These are phyloP conservation scores for Brevipalpus yothersi DNA, from an alignment of 1,140 invertebrate genomes.

Conservation along the genomic window DNA sequence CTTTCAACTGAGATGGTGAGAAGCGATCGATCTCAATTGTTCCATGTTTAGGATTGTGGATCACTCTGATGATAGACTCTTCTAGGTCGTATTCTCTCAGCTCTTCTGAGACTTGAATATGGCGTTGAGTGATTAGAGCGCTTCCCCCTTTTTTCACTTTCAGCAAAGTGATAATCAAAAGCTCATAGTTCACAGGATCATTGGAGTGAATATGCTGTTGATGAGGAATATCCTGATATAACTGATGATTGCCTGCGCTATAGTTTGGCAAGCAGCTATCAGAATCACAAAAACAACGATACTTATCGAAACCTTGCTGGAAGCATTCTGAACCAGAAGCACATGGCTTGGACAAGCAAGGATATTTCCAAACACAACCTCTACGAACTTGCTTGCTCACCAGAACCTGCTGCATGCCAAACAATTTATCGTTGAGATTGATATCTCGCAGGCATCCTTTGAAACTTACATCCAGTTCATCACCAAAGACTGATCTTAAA, in stretches of 20 bases:
- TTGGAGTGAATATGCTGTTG: not conserved
- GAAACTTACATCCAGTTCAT: slow-evolving; percentile 17
- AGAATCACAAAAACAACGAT: slow-evolving; percentile 51
- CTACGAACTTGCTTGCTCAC: slow-evolving; percentile 45
- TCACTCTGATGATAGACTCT: not conserved
- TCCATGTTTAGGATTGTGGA: not conserved
- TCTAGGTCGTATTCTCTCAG: slow-evolving; percentile 26
- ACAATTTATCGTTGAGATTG: slow-evolving; percentile 33
- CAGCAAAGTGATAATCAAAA: slow-evolving; percentile 18
- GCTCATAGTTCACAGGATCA: not conserved
- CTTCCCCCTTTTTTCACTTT: slow-evolving; percentile 19
- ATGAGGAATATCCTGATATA: not conserved
- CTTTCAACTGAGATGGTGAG: slow-evolving; percentile 14
- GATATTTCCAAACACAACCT: slow-evolving; percentile 60
- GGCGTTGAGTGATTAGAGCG: slow-evolving; percentile 17
- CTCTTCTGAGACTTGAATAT: slow-evolving; percentile 40
- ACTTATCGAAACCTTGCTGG: slow-evolving; percentile 52
- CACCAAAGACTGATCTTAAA: slow-evolving; percentile 21
- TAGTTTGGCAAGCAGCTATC: slow-evolving; percentile 4
- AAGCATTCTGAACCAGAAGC: slow-evolving; percentile 39
- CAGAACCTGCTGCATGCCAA: slow-evolving; percentile 38
- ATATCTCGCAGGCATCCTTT: slow-evolving; percentile 41
- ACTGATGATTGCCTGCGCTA: not conserved
- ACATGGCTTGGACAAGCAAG: slow-evolving; percentile 46
- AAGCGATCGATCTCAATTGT: slow-evolving; percentile 10